Evolutionary conservation across 2,113 vertebrate species (phyloP).

Genomic region (Cinclus cinclus): DNA sequence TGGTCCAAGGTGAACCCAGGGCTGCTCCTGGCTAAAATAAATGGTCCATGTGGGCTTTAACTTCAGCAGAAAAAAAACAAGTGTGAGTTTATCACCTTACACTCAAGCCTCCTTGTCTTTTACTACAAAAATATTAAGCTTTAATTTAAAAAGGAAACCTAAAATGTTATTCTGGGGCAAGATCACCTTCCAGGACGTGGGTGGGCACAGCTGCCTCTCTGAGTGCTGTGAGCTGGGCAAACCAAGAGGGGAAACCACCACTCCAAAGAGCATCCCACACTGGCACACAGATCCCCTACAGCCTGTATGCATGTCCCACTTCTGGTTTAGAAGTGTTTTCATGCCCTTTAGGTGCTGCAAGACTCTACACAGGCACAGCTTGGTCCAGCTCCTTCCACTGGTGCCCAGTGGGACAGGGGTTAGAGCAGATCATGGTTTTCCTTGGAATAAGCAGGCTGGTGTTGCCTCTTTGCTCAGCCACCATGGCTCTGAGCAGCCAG

Average conservation of each 20-base stretch:
- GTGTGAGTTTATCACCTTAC: neutral
- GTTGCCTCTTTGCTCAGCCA: neutral
- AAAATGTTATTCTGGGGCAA: neutral
- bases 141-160: neutral
- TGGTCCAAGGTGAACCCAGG: neutral
- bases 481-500: neutral
- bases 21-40: neutral
- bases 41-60: neutral
- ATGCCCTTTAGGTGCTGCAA: neutral
- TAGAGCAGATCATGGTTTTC: neutral
- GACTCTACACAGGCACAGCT: neutral
- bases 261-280: neutral
- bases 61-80: neutral
- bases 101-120: neutral
- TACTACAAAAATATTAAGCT: neutral
- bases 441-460: accelerated
- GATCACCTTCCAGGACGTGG: neutral
- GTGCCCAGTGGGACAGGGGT: neutral
- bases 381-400: neutral
- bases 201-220: neutral
- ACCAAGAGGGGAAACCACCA: neutral
- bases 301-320: neutral
- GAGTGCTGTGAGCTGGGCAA: neutral
- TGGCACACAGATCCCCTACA: neutral
- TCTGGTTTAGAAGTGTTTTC: neutral